Evolutionary conservation across 2,113 vertebrate species (phyloP), one percentile per base, ranked within the genome.

Genomic region (Misgurnus anguillicaudatus): DNA sequence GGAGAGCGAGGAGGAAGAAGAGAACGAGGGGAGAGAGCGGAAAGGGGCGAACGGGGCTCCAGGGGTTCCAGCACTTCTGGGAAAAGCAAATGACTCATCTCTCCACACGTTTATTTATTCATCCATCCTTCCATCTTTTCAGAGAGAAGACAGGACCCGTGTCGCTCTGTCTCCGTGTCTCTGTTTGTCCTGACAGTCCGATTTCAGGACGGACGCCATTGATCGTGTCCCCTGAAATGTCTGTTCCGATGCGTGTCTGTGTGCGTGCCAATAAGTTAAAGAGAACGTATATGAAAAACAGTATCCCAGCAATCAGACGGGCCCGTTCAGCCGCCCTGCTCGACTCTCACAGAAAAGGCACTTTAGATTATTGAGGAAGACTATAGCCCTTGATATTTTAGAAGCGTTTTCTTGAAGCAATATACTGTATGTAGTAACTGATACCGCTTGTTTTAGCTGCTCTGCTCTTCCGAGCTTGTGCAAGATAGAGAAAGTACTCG

Each of bases 31-130:
- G 89, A 88, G 84, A 90, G 85, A 83, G 57, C 10, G 66, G 79
- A 93, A 62, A 87, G 87, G 3, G 91, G 90, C 65, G 92, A 91
- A 0, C 90, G 89, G 78, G 90, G 90, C 74, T 93, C 92, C 85
- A 92, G 92, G 72, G 91, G 90, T 58, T 92, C 92, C 84, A 93
- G 92, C 88, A 92, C 91, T 31, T 93, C 92, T 69, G 91, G 91
- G 66, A 91, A 87, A 80, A 93, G 91, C 89, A 93, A 93, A 92
- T 93, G 90, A 93, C 81, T 78, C 65, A 57, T 80, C 58, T 61
- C 38, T 64, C 74, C 57, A 75, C 60, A 87, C 73, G 74, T 84
- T 55, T 67, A 78, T 83, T 66, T 80, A 70, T 36, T 73, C 66
- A 70, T 78, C 63, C 48, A 77, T 76, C 71, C 77, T 17, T 78